These are phyloP conservation scores for Scartelaos histophorus DNA, from an alignment of 2,113 vertebrate genomes.

Conservation along the genomic window DNA sequence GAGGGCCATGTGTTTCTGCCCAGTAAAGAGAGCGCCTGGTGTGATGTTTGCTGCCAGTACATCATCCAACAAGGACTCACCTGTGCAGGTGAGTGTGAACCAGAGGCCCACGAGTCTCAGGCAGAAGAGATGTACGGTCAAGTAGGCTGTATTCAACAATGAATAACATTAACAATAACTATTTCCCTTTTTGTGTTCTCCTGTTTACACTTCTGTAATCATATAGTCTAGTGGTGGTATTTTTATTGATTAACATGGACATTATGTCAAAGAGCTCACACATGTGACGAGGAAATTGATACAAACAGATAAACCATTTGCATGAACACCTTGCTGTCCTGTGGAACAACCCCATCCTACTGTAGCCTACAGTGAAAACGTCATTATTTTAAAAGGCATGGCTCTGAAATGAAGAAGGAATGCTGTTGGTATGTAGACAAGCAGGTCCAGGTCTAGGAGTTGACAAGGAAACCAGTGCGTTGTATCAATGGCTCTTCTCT, in stretches of 20 bases:
- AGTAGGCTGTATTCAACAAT: not conserved
- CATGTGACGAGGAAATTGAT: not conserved
- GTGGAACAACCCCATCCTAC: not conserved
- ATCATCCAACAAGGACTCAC: conserved; percentile 66
- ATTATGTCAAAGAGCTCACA: not conserved
- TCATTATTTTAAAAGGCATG: conserved; percentile 1
- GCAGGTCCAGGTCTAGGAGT: conserved; percentile 48
- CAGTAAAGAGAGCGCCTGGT: conserved; percentile 61
- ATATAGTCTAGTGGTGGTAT: not conserved
- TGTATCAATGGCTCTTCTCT: conserved; percentile 1
- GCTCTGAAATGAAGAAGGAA: conserved; percentile 28
- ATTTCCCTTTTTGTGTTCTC: not conserved
- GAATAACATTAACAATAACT: too few relatives aligned
- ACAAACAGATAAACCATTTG: not conserved
- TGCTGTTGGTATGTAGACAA: conserved; percentile 54
- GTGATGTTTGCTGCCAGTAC: conserved; percentile 73
- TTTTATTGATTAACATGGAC: not conserved
- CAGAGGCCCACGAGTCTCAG: not conserved
- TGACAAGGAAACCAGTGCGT: not conserved
- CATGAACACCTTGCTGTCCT: not conserved
- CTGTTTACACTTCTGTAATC: not conserved
- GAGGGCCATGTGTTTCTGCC: conserved; percentile 73
- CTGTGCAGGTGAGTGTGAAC: conserved; percentile 71
- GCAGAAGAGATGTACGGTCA: not conserved
- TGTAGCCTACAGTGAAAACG: not conserved